phyloP scores from a whole-genome alignment of 2,888 invertebrate genomes.

The Eupithecia pulchellata region DNA sequence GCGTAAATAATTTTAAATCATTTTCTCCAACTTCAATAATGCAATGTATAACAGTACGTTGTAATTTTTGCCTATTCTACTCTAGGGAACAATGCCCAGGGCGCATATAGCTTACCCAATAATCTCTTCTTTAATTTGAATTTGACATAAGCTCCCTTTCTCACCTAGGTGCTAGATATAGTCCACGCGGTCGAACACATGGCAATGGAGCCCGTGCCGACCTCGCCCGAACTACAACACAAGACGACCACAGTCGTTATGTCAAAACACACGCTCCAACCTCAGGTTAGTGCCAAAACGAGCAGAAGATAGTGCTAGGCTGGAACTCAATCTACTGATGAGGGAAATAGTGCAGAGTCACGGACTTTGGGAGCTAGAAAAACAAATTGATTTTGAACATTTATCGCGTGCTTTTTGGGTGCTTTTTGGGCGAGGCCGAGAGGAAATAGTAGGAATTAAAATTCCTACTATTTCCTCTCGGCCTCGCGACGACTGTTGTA shows the following conservation, averaged over 20 bases:
- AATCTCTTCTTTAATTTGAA: not conserved
- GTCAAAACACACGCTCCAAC: slow-evolving; percentile 95
- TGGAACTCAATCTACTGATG: not conserved
- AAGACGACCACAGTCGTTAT: slow-evolving; percentile 97
- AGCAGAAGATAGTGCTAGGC: slow-evolving; percentile 16
- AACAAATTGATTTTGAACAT: not conserved
- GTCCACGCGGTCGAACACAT: slow-evolving; percentile 95
- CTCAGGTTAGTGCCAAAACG: slow-evolving; percentile 79
- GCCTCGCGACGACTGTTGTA: not conserved
- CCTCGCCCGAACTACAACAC: slow-evolving; percentile 89
- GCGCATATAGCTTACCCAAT: not conserved
- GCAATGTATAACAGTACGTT: no score
- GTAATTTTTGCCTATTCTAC: no score
- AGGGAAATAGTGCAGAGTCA: slow-evolving; percentile 20
- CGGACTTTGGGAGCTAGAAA: not conserved
- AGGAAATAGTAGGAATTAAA: not conserved
- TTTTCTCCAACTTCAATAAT: no score
- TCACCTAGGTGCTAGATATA: slow-evolving; percentile 91
- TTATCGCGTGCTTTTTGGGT: not conserved
- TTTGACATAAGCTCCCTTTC: not conserved
- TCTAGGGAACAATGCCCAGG: no score
- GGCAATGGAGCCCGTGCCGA: slow-evolving; percentile 89
- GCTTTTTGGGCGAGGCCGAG: not conserved
- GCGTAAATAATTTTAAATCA: no score
- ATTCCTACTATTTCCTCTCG: not conserved